These are phyloP conservation scores for Dromius quadrimaculatus DNA, from an alignment of 2,888 invertebrate species.

Conservation along the genomic window DNA sequence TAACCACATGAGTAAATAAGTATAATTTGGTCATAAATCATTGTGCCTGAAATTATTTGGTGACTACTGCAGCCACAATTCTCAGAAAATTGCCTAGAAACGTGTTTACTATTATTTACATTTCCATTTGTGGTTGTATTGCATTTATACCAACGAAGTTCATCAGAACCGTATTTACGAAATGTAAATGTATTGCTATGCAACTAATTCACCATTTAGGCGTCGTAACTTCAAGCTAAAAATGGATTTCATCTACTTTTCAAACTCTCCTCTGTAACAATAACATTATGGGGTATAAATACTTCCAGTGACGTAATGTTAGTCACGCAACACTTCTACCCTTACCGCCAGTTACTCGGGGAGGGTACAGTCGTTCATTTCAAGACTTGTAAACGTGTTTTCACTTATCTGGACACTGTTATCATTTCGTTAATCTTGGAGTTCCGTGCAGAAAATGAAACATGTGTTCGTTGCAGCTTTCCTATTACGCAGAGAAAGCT, in stretches of 20 bases:
- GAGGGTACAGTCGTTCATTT: conserved; percentile 26
- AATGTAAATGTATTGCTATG: no score
- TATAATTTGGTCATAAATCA: conserved; percentile 1
- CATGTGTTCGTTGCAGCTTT: conserved; percentile 37
- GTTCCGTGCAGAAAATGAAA: conserved; percentile 24
- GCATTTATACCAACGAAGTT: no score
- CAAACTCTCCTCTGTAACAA: no score
- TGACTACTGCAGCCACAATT: conserved; percentile 13
- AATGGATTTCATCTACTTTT: no score
- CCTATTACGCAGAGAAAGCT: conserved; percentile 13
- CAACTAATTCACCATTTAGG: no score
- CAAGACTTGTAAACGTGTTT: conserved; percentile 38
- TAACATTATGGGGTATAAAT: conserved; percentile 36
- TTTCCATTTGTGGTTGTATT: conserved; percentile 4
- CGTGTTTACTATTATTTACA: conserved; percentile 15
- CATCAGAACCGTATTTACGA: no score
- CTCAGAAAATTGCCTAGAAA: conserved; percentile 4
- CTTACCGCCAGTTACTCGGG: not conserved
- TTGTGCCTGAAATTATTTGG: conserved; percentile 17
- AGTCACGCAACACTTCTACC: conserved; percentile 30
- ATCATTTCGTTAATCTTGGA: conserved; percentile 18
- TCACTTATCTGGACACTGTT: conserved; percentile 35
- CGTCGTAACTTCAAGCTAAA: no score
- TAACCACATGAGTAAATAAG: not conserved
- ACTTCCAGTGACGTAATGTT: conserved; percentile 5